A percentile compares a stretch with the other conserved stretches of the same genome.
phyloP scores from a whole-genome alignment of 2,888 invertebrate genomes.

The Neelides folsomi region DNA sequence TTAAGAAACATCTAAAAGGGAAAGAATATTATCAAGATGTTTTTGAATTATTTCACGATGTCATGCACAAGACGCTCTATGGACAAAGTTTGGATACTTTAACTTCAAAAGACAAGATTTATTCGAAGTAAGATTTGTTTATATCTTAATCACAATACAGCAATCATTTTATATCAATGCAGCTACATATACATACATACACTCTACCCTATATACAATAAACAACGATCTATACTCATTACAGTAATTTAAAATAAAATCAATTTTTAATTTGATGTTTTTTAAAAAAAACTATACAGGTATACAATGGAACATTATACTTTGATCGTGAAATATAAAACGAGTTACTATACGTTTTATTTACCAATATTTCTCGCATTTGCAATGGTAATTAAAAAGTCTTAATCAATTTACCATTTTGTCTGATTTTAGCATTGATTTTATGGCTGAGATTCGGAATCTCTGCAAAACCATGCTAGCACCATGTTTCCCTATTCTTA shows the following conservation, averaged over 20 bases:
- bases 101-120: no score
- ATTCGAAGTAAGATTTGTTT: not conserved
- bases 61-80: conserved; percentile 34
- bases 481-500: no score
- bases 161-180: no score
- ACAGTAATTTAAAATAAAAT: no score
- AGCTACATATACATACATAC: no score
- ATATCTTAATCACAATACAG: no score
- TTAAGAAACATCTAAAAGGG: conserved; percentile 60
- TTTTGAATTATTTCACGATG: conserved; percentile 71
- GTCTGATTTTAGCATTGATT: not conserved
- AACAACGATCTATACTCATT: no score
- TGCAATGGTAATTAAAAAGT: conserved; percentile 64
- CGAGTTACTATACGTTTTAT: conserved; percentile 83
- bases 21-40: conserved; percentile 62
- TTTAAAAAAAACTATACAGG: conserved; percentile 34
- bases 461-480: no score
- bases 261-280: not conserved
- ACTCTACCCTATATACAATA: no score
- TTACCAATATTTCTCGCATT: conserved; percentile 78
- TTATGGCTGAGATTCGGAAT: not conserved
- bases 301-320: conserved; percentile 78
- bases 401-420: not conserved
- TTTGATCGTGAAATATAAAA: conserved; percentile 78
- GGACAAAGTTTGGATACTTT: not conserved